phyloP scores from a whole-genome alignment of 2,888 invertebrate genomes.

The Dolichopus griseipennis region DNA sequence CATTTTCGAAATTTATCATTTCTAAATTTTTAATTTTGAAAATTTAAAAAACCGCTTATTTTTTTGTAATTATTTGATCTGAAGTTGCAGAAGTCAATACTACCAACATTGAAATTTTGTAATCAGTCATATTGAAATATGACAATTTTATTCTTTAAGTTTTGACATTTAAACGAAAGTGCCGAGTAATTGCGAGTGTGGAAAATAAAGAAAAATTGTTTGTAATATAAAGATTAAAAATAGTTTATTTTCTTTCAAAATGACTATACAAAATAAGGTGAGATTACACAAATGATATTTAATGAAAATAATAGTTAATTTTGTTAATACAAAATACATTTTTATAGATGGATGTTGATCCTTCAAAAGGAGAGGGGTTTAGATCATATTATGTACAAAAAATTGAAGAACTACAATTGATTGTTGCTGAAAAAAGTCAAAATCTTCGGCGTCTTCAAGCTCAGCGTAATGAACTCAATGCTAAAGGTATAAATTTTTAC shows the following conservation, averaged over 20 bases:
- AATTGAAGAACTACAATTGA: conserved; percentile 91
- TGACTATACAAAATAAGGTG: conserved; percentile 11
- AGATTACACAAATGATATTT: not conserved
- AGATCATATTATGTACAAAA: conserved; percentile 95
- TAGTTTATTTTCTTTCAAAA: not conserved
- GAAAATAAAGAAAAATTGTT: not conserved
- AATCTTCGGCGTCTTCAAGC: conserved; percentile 94
- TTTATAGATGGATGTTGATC: conserved; percentile 38
- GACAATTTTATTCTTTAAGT: not conserved
- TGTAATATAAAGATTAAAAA: not conserved
- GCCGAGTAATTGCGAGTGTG: not conserved
- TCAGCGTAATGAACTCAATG: conserved; percentile 96
- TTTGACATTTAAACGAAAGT: not conserved
- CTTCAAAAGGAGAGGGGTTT: conserved; percentile 65
- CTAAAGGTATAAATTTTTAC: conserved; percentile 62
- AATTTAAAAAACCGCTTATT: too few species aligned
- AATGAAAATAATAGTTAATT: not conserved
- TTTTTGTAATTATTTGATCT: too few species aligned
- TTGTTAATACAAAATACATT: not conserved
- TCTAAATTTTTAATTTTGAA: too few species aligned
- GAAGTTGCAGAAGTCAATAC: too few species aligned
- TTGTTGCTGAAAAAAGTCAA: conserved; percentile 96
- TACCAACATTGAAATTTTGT: not conserved
- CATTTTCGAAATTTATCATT: too few species aligned
- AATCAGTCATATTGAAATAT: too few species aligned